A percentile compares a stretch with the other conserved stretches of the same genome.
phyloP scores from a whole-genome alignment of 2,797 vertebrate genomes.

The Arremon brunneinucha region DNA sequence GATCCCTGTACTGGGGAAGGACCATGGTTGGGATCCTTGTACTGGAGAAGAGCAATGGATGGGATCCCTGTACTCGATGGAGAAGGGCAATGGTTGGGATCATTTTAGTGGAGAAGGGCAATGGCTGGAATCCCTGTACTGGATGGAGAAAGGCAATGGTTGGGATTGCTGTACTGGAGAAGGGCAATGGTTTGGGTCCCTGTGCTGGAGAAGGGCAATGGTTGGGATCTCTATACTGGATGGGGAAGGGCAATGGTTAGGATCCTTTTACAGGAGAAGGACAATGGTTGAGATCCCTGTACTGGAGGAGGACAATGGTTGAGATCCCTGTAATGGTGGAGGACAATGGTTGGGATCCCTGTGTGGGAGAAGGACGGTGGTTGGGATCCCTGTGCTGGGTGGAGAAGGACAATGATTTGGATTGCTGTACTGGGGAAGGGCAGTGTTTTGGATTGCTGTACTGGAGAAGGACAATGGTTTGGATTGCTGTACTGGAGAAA shows the following conservation, averaged over 20 bases:
- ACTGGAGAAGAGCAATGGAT: not conserved
- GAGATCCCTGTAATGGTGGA: not conserved
- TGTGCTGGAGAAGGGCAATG: not conserved
- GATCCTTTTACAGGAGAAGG: not conserved
- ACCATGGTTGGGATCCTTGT: too few species aligned
- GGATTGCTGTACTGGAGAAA: not conserved
- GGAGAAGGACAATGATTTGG: not conserved
- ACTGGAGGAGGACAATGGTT: not conserved
- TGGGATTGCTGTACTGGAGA: too few species aligned
- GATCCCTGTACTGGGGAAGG: too few species aligned
- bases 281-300: rapidly evolving
- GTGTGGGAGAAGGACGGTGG: not conserved
- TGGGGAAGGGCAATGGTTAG: not conserved
- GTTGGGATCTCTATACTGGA: not conserved
- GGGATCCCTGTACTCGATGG: not conserved
- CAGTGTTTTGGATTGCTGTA: rapidly evolving
- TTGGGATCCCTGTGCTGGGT: not conserved
- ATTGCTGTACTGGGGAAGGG: not conserved
- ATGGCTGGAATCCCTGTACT: not conserved
- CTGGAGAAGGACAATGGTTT: not conserved
- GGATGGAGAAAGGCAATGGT: not conserved
- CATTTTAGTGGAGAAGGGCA: not conserved
- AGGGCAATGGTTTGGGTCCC: not conserved
- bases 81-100: not conserved
- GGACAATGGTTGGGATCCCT: too few species aligned